Conservation (phyloP, 2,113 vertebrate genomes). For the Nanorana parkeri region DNA sequence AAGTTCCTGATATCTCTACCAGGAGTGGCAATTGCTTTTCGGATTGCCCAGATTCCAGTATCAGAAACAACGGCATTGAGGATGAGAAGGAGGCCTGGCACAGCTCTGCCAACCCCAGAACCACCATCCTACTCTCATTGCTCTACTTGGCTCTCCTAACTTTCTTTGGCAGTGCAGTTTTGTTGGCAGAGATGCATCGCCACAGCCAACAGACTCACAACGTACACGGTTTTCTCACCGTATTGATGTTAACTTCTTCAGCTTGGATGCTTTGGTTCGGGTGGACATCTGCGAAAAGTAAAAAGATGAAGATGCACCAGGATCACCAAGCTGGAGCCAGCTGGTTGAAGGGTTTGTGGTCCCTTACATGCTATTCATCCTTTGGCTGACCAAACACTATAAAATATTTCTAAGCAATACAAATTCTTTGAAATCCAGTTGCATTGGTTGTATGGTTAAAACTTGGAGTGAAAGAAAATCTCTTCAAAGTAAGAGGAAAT, state of each 20-base stretch:
- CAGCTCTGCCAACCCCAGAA: neutral
- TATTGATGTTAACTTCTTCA: slow-evolving; percentile 60
- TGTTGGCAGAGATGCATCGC: slow-evolving; percentile 56
- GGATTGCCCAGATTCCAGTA: slow-evolving; percentile 13
- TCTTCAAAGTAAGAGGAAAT: no score
- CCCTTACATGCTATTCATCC: neutral
- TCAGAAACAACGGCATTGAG: neutral
- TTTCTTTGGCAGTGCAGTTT: slow-evolving; percentile 58
- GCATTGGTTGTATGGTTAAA: neutral
- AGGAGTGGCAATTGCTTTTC: slow-evolving; percentile 1
- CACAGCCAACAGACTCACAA: slow-evolving; percentile 48
- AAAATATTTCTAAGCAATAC: neutral
- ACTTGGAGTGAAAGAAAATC: no score
- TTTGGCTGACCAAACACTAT: neutral
- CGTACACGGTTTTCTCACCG: slow-evolving; percentile 51
- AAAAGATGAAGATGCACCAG: slow-evolving; percentile 50
- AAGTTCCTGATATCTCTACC: neutral
- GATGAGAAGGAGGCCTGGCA: neutral
- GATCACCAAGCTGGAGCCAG: slow-evolving; percentile 60
- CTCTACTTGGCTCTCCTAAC: slow-evolving; percentile 57
- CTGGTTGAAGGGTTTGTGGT: slow-evolving; percentile 59
- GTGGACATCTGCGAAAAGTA: slow-evolving; percentile 43
- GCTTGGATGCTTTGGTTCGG: slow-evolving; percentile 62
- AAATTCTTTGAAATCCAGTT: no score
- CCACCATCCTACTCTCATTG: slow-evolving; percentile 58